A percentile compares a stretch with the other conserved stretches of the same genome.
These are phyloP conservation scores for Cotesia chilonis DNA, from an alignment of 1,140 invertebrate species.

Conservation along the genomic window DNA sequence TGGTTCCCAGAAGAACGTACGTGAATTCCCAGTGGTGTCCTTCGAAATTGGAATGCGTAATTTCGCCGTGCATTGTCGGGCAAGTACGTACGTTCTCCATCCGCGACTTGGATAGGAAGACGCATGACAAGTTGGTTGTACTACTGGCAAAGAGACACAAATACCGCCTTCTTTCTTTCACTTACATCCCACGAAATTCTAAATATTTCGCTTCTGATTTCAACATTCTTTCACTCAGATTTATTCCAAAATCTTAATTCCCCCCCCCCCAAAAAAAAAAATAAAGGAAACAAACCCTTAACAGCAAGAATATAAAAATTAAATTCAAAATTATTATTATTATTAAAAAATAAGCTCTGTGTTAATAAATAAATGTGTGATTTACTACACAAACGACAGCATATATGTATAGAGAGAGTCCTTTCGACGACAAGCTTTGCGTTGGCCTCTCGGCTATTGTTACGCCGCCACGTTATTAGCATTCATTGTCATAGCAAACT, in stretches of 20 bases:
- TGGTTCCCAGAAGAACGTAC: constrained; percentile 31
- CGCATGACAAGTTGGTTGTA: constrained; percentile 3
- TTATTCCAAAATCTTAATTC: too few relatives aligned
- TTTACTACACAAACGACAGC: background rate
- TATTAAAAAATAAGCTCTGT: too few relatives aligned
- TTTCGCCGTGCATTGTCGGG: constrained; percentile 31
- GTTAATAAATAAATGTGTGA: background rate
- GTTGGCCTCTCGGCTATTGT: constrained; percentile 24
- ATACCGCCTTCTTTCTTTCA: too few relatives aligned
- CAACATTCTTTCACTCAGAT: too few relatives aligned
- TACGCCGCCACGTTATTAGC: constrained; percentile 31
- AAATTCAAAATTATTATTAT: too few relatives aligned
- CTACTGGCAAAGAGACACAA: too few relatives aligned
- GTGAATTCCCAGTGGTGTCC: constrained; percentile 21
- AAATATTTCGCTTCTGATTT: too few relatives aligned
- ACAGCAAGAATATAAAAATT: too few relatives aligned
- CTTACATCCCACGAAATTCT: too few relatives aligned
- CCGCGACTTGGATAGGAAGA: constrained; percentile 15
- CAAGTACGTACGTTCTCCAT: background rate
- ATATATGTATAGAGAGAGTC: background rate
- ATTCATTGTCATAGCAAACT: constrained; percentile 33
- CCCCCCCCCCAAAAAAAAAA: too few relatives aligned
- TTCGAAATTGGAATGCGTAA: constrained; percentile 41
- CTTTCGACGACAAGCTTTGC: constrained; percentile 24
- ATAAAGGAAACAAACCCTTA: too few relatives aligned